Evolutionary conservation across 1,140 invertebrate genomes (phyloP).

Genomic region (Drosophila teissieri): DNA sequence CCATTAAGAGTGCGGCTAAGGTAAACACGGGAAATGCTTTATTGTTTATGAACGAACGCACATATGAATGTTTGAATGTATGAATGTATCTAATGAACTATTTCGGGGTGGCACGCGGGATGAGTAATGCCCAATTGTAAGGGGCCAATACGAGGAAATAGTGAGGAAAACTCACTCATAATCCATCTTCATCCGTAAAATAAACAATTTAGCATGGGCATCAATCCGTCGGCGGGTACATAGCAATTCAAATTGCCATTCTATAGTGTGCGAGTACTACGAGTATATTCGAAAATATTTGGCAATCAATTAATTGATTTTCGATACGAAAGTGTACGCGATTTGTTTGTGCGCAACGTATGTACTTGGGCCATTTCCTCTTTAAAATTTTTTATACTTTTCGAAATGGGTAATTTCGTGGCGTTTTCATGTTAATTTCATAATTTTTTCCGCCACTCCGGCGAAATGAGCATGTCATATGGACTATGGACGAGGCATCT

Average conservation of each 20-base stretch:
- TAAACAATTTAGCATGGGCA: constrained; percentile 71
- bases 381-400: constrained; percentile 25
- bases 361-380: constrained; percentile 67
- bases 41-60: constrained; percentile 67
- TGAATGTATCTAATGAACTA: constrained; percentile 52
- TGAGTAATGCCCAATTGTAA: constrained; percentile 67
- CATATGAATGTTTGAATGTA: constrained; percentile 23
- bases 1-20: constrained; percentile 77
- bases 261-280: background rate
- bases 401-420: background rate
- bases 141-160: constrained; percentile 14
- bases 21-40: constrained; percentile 72
- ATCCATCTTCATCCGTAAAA: constrained; percentile 81
- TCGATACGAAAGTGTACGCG: constrained; percentile 54
- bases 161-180: constrained; percentile 59
- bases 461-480: constrained; percentile 77
- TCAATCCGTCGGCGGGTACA: constrained; percentile 72
- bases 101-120: constrained; percentile 26
- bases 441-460: constrained; percentile 71
- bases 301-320: constrained; percentile 80
- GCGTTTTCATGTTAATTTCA: constrained; percentile 77
- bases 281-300: constrained; percentile 59
- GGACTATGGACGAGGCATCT: constrained; percentile 40
- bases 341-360: constrained; percentile 22
- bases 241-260: constrained; percentile 34